phyloP scores from a whole-genome alignment of 2,797 vertebrate species.

The Liparis tanakae region DNA sequence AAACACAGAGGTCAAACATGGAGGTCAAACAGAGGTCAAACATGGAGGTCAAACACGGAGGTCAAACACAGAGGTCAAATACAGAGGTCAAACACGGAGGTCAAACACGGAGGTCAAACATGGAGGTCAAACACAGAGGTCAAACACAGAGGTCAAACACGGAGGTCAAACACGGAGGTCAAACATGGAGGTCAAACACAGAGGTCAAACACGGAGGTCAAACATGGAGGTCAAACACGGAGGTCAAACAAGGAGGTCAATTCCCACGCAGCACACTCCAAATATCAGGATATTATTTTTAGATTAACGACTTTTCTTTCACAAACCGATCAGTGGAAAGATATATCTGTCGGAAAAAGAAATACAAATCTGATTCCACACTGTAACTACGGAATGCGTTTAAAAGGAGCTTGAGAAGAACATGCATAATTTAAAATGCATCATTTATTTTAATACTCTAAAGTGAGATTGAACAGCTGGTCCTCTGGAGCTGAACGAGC shows the following conservation, averaged over 20 bases:
- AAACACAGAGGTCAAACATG: constrained; percentile 29
- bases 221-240: constrained; percentile 29
- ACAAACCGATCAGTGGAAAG: neutral
- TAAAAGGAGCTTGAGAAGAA: neutral
- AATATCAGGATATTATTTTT: neutral
- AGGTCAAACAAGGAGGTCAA: constrained; percentile 25
- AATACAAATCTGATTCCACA: neutral
- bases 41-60: constrained; percentile 28
- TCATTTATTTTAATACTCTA: neutral
- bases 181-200: constrained; percentile 14
- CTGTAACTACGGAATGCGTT: neutral
- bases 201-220: constrained; percentile 14
- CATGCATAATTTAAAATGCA: neutral
- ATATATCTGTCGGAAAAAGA: neutral
- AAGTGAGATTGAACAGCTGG: no score
- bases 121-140: constrained; percentile 3
- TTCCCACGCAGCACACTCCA: constrained; percentile 10
- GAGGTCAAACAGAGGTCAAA: neutral
- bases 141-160: constrained; percentile 1
- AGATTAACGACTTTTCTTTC: neutral
- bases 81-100: no score
- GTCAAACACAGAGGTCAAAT: constrained; percentile 26
- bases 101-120: constrained; percentile 24
- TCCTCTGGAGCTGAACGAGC: no score
- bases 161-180: constrained; percentile 13